Conservation (phyloP, 2,888 invertebrate species). For the Nemotelus pantherinus region DNA sequence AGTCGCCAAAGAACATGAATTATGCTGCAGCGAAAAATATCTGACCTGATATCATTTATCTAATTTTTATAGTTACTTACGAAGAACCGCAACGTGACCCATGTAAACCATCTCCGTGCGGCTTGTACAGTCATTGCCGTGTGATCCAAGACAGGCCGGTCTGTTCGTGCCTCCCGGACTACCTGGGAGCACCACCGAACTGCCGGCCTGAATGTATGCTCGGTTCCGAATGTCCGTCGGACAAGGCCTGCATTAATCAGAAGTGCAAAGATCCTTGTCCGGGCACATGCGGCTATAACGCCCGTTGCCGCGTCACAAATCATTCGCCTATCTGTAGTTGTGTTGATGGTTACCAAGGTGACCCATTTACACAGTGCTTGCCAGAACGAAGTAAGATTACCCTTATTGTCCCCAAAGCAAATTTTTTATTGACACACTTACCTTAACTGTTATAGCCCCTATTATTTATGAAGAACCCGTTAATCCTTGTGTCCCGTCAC, state of each 20-base stretch:
- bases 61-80: constrained; percentile 29
- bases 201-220: constrained; percentile 82
- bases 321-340: constrained; percentile 83
- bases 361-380: constrained; percentile 79
- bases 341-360: constrained; percentile 73
- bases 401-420: background rate
- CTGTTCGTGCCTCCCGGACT: constrained; percentile 77
- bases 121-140: constrained; percentile 67
- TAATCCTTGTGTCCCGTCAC: constrained; percentile 72
- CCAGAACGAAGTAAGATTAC: constrained; percentile 63
- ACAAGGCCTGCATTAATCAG: constrained; percentile 79
- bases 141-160: constrained; percentile 72
- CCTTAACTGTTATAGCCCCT: constrained; percentile 53
- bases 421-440: background rate
- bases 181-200: constrained; percentile 76
- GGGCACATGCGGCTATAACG: constrained; percentile 78
- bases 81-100: constrained; percentile 58
- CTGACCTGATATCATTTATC: background rate
- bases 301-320: constrained; percentile 77
- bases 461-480: constrained; percentile 55
- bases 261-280: constrained; percentile 79
- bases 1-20: background rate
- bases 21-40: background rate
- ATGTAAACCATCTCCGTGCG: constrained; percentile 66
- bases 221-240: constrained; percentile 77